Evolutionary conservation across 2,113 vertebrate species (phyloP), one percentile per base, ranked within the genome.

Genomic region (Nematolebias whitei): DNA sequence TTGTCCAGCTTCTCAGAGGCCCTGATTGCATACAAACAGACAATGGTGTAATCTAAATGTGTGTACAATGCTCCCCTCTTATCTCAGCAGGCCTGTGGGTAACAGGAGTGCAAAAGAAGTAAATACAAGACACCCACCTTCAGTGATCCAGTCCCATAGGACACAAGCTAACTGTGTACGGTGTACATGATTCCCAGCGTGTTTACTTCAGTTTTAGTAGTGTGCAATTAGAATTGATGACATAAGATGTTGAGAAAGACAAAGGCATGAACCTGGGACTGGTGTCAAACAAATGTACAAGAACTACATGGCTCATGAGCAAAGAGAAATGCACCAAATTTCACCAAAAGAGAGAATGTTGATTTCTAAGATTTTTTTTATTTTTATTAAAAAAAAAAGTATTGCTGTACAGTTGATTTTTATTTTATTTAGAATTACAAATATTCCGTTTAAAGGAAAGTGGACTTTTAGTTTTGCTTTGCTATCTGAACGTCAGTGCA

Each of bases 1-100:
- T 85, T 71, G 73, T 81, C 76, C 80, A 50, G 64, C 19, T 43
- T 75, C 48, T 85, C 58, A 41, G 47, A 68, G 35, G 32, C 47
- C 45, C 41, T 78, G 76, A 76, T 64, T 85, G 74, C 78, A 76
- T 73, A 51, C 63, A 74, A 72, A 81, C 64, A 79, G 43, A 82
- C 38, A 50, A 40, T 53, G 57, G 35, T 0, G 29, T 65, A 55
- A 58, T 80, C 54, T 67, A 55, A 72, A 68, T 52, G 50, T 57
- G 56, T 73, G 57, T 69, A 70, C 58, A 53, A 68, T 73, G 63
- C 50, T 62, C 40, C 12, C 7, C 41, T 77, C 56, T 82, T 74
- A 76, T 79, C 63, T 79, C 71, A 63, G 69, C 71, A 70, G 70
- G 50, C 61, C 47, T 72, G 24, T 63, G 24, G 55, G 70, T 79